phyloP scores from a whole-genome alignment of 1,140 invertebrate genomes.

The Pseudomyrmex concolor region DNA sequence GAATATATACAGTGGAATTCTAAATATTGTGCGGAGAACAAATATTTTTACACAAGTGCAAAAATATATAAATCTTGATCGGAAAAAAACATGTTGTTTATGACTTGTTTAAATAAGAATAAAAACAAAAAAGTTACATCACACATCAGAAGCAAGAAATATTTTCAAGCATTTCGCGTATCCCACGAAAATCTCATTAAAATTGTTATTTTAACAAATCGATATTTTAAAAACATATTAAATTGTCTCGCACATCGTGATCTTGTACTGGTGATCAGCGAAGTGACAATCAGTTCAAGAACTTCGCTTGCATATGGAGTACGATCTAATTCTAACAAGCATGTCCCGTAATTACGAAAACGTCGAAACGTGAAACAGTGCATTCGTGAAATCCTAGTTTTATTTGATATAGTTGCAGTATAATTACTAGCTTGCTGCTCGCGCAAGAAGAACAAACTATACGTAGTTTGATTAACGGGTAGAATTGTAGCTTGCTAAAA shows the following conservation, averaged over 20 bases:
- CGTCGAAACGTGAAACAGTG: background rate
- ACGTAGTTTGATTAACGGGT: background rate
- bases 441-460: constrained; percentile 8
- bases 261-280: constrained; percentile 18
- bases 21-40: background rate
- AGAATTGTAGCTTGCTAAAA: background rate
- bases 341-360: constrained; percentile 41
- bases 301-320: constrained; percentile 8
- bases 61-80: background rate
- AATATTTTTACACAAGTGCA: constrained; percentile 7
- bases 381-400: constrained; percentile 41
- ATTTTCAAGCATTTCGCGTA: constrained; percentile 9
- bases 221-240: background rate
- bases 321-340: constrained; percentile 44
- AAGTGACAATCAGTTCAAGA: constrained; percentile 33
- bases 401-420: background rate
- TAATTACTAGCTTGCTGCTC: constrained; percentile 12
- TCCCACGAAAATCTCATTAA: too few species aligned
- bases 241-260: constrained; percentile 3
- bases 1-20: background rate
- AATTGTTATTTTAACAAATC: too few species aligned
- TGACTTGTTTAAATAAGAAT: constrained; percentile 9
- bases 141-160: background rate
- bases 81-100: constrained; percentile 6
- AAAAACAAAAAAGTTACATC: background rate